Evolutionary conservation across 2,797 vertebrate species (phyloP), one percentile per base, ranked within the genome.

Genomic region (Pelobates cultripes): DNA sequence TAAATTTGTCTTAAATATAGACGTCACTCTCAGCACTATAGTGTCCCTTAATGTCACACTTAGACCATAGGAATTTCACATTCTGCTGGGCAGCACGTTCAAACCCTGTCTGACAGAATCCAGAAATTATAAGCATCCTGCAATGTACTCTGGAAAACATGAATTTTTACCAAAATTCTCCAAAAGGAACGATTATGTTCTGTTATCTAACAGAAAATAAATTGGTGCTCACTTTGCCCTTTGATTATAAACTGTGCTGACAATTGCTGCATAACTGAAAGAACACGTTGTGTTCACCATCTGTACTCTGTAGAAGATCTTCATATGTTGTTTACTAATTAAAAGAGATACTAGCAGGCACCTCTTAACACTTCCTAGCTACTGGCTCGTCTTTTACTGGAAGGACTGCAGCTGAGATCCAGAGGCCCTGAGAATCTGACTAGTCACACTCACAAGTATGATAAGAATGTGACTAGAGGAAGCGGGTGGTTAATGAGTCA

Each of bases 401-500:
- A 89, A 91, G 86, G 76, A 84, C 84, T 69, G 67, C 72, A 82
- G 71, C 79, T 82, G 81, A 81, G 76, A 78, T 86, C 75, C 75
- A 78, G 74, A 87, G 89, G 87, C 90, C 91, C 89, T 94, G 93
- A 91, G 93, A 96, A 95, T 89, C 86, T 91, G 92, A 93, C 92
- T 90, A 95, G 93, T 95, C 95, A 92, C 90, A 91, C 91, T 91
- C 85, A 86, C 89, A 93, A 93, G 86, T 89, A 90, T 94, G 89
- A 91, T 90, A 91, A 92, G 89, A 90, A 93, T 91, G 90, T 87
- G 75, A 87, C 85, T 87, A 91, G 90, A 95, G 93, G 96, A 97
- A 97, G 93, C 94, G 83, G 28, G 95, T 88, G 85, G 90, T 87
- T 86, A 88, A 85, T 94, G 94, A 96, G 91, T 95, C 93, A 93